Evolutionary conservation across 2,888 invertebrate species (phyloP).

Genomic region (Drosophila lutescens): DNA sequence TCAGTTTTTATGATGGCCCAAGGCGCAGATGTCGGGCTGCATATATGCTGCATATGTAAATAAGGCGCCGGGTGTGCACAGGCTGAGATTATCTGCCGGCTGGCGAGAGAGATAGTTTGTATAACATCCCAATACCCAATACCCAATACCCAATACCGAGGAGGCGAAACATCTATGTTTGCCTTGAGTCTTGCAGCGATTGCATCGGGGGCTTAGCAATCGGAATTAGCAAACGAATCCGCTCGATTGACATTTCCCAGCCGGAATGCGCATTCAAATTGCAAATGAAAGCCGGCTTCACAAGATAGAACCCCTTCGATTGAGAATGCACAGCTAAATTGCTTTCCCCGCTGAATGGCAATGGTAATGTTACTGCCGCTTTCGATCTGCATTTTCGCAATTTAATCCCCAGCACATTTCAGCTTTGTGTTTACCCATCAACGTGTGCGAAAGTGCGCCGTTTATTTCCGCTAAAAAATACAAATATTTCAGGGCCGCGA

Average conservation of each 20-base stretch:
- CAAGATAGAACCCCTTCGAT: background rate
- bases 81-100: conserved; percentile 43
- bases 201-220: conserved; percentile 18
- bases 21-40: conserved; percentile 44
- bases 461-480: conserved; percentile 18
- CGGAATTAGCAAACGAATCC: conserved; percentile 29
- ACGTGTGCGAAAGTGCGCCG: conserved; percentile 15
- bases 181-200: conserved; percentile 19
- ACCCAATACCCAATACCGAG: conserved; percentile 3
- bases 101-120: conserved; percentile 10
- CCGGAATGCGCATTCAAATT: conserved; percentile 27
- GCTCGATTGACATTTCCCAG: conserved; percentile 12
- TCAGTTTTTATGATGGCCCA: conserved; percentile 44
- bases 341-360: background rate
- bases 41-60: conserved; percentile 54
- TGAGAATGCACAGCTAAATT: conserved; percentile 29
- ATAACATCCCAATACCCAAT: background rate
- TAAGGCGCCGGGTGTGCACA: conserved; percentile 47
- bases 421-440: background rate
- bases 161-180: conserved; percentile 6
- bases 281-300: conserved; percentile 8
- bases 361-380: conserved; percentile 20
- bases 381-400: conserved; percentile 24
- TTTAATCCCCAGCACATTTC: conserved; percentile 9
- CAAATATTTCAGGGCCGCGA: background rate